Base-by-base conservation (phyloP, 1,140 invertebrate species). In the Brachionus plicatilis region DNA sequence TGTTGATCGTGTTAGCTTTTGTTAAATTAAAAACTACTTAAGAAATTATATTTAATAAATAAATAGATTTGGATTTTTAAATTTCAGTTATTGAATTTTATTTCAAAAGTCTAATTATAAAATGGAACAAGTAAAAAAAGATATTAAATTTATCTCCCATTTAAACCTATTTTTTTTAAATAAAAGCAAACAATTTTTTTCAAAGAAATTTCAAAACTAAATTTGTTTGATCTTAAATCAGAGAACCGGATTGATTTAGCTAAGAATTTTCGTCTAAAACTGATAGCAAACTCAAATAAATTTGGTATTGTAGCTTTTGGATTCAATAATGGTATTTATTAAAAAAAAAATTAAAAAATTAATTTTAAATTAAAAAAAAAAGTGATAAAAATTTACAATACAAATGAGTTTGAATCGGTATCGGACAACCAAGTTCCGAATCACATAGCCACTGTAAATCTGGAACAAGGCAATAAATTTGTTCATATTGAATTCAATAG, bases 151-250 rank as follows among this genome's bases (percentile, higher is more conserved):
- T 37, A 37, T 37, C 3, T 37, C 1, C 0, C 2, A 6, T 7
- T 1, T 37, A 7, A 37, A 37, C 6, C 6, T 0, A 7, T 1
- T 27, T 27, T 76, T 50, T 50, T 50, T 47, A 14, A 45, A 45
- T 11, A 33, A 76, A 76, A 76, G 45, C 41, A 76, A 50, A 76
- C 17, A 50, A 50, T 76, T 5, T 76, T 76, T 50, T 76, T 76
- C 45, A 76, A 76, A 76, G 72, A 76, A 29, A 17, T 12, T 14
- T 47, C 72, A 76, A 76, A 47, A 76, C 11, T 76, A 27, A 47
- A 76, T 50, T 27, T 76, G 24, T 76, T 76, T 17, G 72, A 47
- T 76, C 12, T 50, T 2, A 50, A 27, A 27, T 20, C 17, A 24
- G 72, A 76, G 17, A 33, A 20, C 27, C 43, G 43, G 7, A 24